These are phyloP conservation scores for Benitochromis conjunctus DNA, from an alignment of 2,113 vertebrate genomes.

Conservation along the genomic window DNA sequence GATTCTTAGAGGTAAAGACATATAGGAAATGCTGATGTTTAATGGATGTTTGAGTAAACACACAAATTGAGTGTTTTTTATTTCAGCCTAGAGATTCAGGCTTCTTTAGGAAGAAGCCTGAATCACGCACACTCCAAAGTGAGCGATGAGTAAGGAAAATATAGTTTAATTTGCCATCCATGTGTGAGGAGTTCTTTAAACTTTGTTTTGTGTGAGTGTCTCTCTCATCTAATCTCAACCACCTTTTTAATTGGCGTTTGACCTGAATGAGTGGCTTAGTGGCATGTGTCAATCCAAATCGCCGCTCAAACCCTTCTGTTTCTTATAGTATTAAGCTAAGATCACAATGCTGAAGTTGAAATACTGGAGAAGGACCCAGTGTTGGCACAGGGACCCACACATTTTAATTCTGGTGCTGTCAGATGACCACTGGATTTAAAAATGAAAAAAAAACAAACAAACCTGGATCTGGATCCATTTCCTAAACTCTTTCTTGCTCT, in stretches of 20 bases:
- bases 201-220: not conserved
- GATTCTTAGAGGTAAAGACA: not conserved
- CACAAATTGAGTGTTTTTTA: not conserved
- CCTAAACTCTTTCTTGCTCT: not conserved
- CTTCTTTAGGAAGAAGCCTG: too few relatives aligned
- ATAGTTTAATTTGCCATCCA: not conserved
- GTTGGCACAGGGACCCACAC: not conserved
- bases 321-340: not conserved
- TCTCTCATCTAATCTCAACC: slow-evolving; percentile 48
- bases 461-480: not conserved
- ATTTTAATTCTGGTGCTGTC: not conserved
- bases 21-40: not conserved
- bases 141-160: not conserved
- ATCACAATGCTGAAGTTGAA: not conserved
- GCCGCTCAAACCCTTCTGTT: not conserved
- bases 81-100: not conserved
- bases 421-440: slow-evolving; percentile 15
- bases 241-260: slow-evolving; percentile 58
- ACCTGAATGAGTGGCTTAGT: slow-evolving; percentile 60
- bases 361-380: not conserved
- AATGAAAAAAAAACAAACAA: not conserved
- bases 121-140: not conserved
- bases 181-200: not conserved
- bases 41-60: not conserved
- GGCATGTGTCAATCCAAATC: not conserved